phyloP scores from a whole-genome alignment of 2,888 invertebrate species.

The Venusia cambrica region DNA sequence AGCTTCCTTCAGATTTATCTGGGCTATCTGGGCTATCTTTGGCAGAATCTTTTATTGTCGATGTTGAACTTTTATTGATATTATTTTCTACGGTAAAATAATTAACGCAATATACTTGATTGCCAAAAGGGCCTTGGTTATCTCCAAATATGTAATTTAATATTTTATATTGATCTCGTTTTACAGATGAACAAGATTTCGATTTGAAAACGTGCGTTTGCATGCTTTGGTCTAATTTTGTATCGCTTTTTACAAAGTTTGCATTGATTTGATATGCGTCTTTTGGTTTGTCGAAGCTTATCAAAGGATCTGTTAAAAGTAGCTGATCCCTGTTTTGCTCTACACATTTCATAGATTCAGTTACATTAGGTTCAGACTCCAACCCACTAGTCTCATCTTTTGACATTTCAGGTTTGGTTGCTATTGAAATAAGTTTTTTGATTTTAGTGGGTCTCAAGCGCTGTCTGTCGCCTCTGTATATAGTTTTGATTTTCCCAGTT shows the following conservation, averaged over 20 bases:
- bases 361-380: constrained; percentile 5
- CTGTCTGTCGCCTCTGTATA: constrained; percentile 35
- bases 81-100: constrained; percentile 60
- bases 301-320: not conserved
- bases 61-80: constrained; percentile 22
- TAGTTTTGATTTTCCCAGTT: constrained; percentile 43
- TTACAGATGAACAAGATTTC: constrained; percentile 46
- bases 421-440: too few species aligned
- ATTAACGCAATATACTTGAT: constrained; percentile 54
- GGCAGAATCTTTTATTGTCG: constrained; percentile 22
- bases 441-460: constrained; percentile 16
- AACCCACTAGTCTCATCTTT: constrained; percentile 10
- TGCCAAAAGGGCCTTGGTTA: constrained; percentile 36
- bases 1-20: constrained; percentile 23
- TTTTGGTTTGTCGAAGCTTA: not conserved
- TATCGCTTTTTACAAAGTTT: constrained; percentile 43
- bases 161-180: constrained; percentile 38
- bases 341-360: too few species aligned
- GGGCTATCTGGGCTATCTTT: constrained; percentile 33
- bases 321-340: too few species aligned
- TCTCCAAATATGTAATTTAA: constrained; percentile 57
- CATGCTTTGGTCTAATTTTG: constrained; percentile 30
- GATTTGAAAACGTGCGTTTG: constrained; percentile 34
- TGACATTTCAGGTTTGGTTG: constrained; percentile 18
- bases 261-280: too few species aligned